Evolutionary conservation across 1,140 invertebrate genomes (phyloP), one percentile per base, ranked within the genome.

Genomic region (Choristoneura fumiferana): DNA sequence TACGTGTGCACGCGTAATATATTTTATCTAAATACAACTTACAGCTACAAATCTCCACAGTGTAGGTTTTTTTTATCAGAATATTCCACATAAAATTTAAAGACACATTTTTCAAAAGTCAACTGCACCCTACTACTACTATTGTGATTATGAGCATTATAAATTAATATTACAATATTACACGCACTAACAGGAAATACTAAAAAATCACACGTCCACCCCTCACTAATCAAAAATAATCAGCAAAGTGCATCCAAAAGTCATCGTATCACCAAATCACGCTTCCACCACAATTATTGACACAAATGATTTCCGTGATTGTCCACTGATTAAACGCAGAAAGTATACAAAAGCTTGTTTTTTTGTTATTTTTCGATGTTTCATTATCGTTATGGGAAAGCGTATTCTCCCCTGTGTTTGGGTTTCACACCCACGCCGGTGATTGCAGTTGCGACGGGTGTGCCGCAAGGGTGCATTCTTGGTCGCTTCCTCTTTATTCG

Each of bases 381-480:
- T 82, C 78, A 83, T 84, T 86, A 86, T 86, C 83, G 73, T 76
- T 86, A 82, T 86, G 83, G 83, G 83, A 86, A 86, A 79, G 60
- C 66, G 62, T n/a, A n/a, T n/a, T n/a, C 71, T 76, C 78, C 81
- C 81, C 78, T 65, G 58, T 86, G 70, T 86, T 84, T 83, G 69
- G 81, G 60, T 81, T 86, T 86, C 83, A 84, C 81, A 86, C 83
- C 83, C 78, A 74, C 69, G 66, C 65, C 74, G 81, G 82, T 86
- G 81, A 86, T 86, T 86, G 84, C 82, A 86, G 67, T 67, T 56
- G 62, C 73, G 66, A 69, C 59, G 79, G 79, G 74, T 62, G 76
- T 77, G 67, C 70, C 71, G 65, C 73, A 73, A 76, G 81, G 80
- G 77, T 71, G 73, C 65, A 69, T 71, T 66, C 62, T 73, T 64